Evolutionary conservation across 2,113 vertebrate genomes (phyloP), one percentile per base, ranked within the genome.

Genomic region (Pelusios castaneus): DNA sequence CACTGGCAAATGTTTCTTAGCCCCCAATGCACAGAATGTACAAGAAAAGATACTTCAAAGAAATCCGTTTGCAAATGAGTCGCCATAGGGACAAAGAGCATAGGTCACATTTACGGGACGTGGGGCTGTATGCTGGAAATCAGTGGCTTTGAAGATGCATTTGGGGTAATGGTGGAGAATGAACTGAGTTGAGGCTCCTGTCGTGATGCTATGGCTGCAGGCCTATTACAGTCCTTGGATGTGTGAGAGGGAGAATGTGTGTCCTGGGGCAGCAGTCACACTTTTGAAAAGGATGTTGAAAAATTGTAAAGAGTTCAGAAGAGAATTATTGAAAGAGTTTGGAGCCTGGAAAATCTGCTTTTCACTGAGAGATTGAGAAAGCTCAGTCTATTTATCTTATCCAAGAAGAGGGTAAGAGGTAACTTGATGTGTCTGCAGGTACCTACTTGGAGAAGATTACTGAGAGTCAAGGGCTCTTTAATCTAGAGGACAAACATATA

Each of bases 391-490:
- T 80, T 87, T 56, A 24, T 83, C 47, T 91, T 87, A 58, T 63
- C 85, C 29, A 45, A 77, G n/a, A 81, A 27, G 13, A 56, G 51
- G 80, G 90, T 84, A 85, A 34, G 24, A 81, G 82, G 19, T 58
- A 29, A 51, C 24, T 84, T 82, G 58, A 58, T 93, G 70, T 45
- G 24, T 76, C 41, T 76, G 77, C n/a, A 94, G 80, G 10, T 84
- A 76, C 38, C 27, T 70, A 55, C 83, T 13, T 78, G 55, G 90
- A 34, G 25, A 25, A 10, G 73, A 76, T 54, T 67, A 83, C 55
- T 82, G 80, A 47, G 2, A 4, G 4, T 0, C 1, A 73, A 93
- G 52, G 60, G 45, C 4, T 3, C 1, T 0, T 70, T 83, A 60
- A 25, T 76, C 58, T 24, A 88, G 6, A 4, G 82, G 73, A 45